Evolutionary conservation across 2,113 vertebrate genomes (phyloP), one percentile per base, ranked within the genome.

Genomic region (Synchiropus splendidus): DNA sequence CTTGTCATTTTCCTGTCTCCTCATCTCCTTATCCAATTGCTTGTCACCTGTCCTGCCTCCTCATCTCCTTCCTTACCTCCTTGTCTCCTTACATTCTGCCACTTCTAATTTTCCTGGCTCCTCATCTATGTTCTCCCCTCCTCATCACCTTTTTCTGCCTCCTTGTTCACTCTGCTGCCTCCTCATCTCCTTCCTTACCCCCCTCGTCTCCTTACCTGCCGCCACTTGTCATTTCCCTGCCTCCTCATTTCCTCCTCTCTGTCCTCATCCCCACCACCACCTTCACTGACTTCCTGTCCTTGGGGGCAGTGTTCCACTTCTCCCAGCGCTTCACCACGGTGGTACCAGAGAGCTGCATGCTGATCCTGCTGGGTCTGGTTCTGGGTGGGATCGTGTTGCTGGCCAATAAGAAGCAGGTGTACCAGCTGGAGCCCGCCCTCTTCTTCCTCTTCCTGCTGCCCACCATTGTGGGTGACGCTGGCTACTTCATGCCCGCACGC

Each of bases 361-460:
- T 98, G 63, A 98, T 98, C 78, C 83, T 98, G 32, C 72, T 98
- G 63, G 94, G 94, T 2, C 82, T 98, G 83, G 90, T 83, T n/a
- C 84, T 98, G 42, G 94, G 94, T 0, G 92, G 90, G 14, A 81
- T 98, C 0, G 94, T 96, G 27, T 82, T 95, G 60, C 81, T 92
- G 0, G 89, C 95, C 81, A 91, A 87, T 8, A 89, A 96, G 81
- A 94, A 89, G 83, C 89, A 92, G 0, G 88, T 91, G 54, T 96
- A 92, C 67, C 92, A 94, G 79, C 85, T 98, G 18, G 92, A 97
- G 52, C 94, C 93, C 10, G 87, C 87, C 65, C 90, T 94, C 64
- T 98, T 98, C 82, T 98, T 98, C 82, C 91, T 98, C 64, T 98
- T 97, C 77, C 87, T 97, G 42, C 77, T 98, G 58, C 94, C 94